These are phyloP conservation scores for Nematopogon swammerdamellus DNA, from an alignment of 2,888 invertebrate species.

Conservation along the genomic window DNA sequence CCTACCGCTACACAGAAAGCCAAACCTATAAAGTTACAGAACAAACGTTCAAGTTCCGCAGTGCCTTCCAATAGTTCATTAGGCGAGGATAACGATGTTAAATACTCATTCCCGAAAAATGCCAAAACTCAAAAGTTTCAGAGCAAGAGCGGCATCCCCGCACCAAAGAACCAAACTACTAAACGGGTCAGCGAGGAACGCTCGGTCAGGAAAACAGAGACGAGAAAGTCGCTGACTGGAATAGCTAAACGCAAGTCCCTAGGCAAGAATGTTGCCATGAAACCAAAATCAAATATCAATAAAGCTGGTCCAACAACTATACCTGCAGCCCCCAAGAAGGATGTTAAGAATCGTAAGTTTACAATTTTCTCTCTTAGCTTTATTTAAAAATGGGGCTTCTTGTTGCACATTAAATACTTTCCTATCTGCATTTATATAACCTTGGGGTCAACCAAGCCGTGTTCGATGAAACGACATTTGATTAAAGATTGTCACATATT, in stretches of 20 bases:
- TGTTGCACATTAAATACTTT: no score
- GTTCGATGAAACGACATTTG: no score
- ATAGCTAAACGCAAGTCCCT: constrained; percentile 38
- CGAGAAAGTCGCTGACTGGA: constrained; percentile 30
- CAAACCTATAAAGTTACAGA: constrained; percentile 20
- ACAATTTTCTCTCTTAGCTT: not conserved
- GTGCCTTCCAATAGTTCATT: constrained; percentile 23
- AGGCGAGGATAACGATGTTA: constrained; percentile 41
- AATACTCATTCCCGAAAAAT: constrained; percentile 38
- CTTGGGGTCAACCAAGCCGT: no score
- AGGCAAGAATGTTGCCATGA: constrained; percentile 21
- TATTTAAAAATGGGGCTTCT: no score
- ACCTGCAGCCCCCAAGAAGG: constrained; percentile 20
- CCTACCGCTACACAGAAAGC: constrained; percentile 9
- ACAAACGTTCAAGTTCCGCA: constrained; percentile 6
- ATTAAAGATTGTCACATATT: no score
- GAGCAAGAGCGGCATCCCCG: constrained; percentile 15
- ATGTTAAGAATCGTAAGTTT: constrained; percentile 37
- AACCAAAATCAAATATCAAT: constrained; percentile 17
- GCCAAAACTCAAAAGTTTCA: constrained; percentile 7
- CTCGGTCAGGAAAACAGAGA: constrained; percentile 18
- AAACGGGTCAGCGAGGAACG: constrained; percentile 21
- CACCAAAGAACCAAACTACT: constrained; percentile 12
- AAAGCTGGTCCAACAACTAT: not conserved
- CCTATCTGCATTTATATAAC: no score